Evolutionary conservation across 2,797 vertebrate genomes (phyloP).

Genomic region (Danio tinwini): DNA sequence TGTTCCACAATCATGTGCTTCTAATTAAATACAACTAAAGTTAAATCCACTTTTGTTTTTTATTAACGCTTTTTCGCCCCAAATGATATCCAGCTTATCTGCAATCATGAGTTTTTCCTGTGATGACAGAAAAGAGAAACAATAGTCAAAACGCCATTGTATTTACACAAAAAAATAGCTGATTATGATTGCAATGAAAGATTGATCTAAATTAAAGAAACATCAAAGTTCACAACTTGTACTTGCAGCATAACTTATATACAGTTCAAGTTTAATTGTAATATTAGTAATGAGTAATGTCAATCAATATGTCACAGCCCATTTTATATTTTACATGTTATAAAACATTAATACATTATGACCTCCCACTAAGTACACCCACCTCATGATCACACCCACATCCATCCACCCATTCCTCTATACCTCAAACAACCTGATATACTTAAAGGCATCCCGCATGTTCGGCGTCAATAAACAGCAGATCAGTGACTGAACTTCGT

Average conservation of each 20-base stretch:
- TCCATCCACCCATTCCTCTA: slow-evolving; percentile 18
- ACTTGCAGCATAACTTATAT: background rate
- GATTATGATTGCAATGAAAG: background rate
- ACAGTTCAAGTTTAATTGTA: background rate
- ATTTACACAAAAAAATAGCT: background rate
- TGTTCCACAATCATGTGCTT: slow-evolving; percentile 44
- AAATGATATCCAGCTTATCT: slow-evolving; percentile 41
- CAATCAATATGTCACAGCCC: background rate
- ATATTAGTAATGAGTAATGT: background rate
- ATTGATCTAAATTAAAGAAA: background rate
- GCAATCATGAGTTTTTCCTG: slow-evolving; percentile 29
- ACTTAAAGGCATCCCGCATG: background rate
- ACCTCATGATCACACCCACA: slow-evolving; percentile 37
- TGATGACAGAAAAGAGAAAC: background rate
- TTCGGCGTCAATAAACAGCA: background rate
- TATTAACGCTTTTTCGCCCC: slow-evolving; percentile 11
- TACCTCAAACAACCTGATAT: background rate
- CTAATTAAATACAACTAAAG: background rate
- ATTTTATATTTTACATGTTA: background rate
- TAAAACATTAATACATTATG: slow-evolving; percentile 8
- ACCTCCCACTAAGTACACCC: slow-evolving; percentile 21
- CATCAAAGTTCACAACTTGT: background rate
- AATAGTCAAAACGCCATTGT: background rate
- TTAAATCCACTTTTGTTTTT: slow-evolving; percentile 22
- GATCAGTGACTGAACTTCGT: background rate